Base-by-base conservation (phyloP, 2,888 invertebrate genomes). In the Hermodice carunculata region DNA sequence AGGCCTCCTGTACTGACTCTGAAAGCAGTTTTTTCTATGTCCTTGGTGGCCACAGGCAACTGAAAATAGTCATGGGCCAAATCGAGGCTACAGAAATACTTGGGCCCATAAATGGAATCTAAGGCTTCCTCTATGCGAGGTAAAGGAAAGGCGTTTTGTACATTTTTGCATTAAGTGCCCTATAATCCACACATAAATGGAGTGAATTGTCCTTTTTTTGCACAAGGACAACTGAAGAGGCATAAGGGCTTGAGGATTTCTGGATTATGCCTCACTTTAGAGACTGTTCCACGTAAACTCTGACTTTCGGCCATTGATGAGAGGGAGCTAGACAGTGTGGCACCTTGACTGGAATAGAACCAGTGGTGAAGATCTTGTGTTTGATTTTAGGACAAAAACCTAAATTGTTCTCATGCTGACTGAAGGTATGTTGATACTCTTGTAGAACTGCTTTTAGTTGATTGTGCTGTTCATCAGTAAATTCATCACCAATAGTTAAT, bases 21-120 rank as follows among this genome's bases (percentile, higher is more conserved):
- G 14, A 60, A 60, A 19, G 51, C 60, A 19, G 60, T 60, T 17
- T 44, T 51, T 5, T 60, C 19, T n/a, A n/a, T 53, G 17, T 48
- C 19, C 6, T 51, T 40, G 19, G 51, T 52, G 11, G 34, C 52
- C 8, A 49, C n/a, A 24, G 24, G 26, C 37, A 40, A 34, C 22
- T 49, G 51, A 3, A 17, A n/a, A 37, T 52, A 60, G 8, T 24
- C 49, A 14, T 24, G 28, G 26, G 22, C 28, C 17, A 40, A 14
- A 24, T 56, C 56, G 4, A 56, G 22, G 24, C 42, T 42, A 19
- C 11, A 43, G 40, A 37, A 56, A 4, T 43, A 4, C 5, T 19
- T 19, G 11, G 34, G 17, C 11, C 56, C 56, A 29, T 19, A 3
- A 11, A 56, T 8, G 28, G 19, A 17, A 29, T 49, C 49, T 26